Evolutionary conservation across 2,888 invertebrate genomes (phyloP).

Genomic region (Phasia obesa): DNA sequence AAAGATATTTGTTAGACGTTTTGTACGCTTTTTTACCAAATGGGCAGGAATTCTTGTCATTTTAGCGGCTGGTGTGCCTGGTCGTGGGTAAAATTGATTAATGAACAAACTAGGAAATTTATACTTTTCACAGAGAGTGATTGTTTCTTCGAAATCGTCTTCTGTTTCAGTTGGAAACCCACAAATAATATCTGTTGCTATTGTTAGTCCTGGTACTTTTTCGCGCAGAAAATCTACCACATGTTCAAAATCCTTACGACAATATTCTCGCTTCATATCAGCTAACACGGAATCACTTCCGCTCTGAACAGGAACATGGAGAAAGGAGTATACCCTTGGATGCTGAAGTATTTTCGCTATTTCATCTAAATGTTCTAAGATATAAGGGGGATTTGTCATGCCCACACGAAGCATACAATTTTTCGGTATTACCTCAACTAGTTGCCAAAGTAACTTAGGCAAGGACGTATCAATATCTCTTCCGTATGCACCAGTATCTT

Average conservation of each 20-base stretch:
- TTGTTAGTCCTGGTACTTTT: constrained; percentile 94
- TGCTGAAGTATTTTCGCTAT: constrained; percentile 93
- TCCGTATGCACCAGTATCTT: constrained; percentile 99
- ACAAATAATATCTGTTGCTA: constrained; percentile 99
- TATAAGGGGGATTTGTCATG: constrained; percentile 99
- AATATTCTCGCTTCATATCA: constrained; percentile 98
- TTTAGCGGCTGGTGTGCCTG: constrained; percentile 97
- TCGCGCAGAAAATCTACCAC: constrained; percentile 93
- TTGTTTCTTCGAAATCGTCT: constrained; percentile 93
- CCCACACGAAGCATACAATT: constrained; percentile 93
- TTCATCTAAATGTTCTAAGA: constrained; percentile 95
- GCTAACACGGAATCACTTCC: constrained; percentile 96
- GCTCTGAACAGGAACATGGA: constrained; percentile 98
- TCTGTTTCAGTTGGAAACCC: constrained; percentile 99
- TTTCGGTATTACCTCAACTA: constrained; percentile 87
- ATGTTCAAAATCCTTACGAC: constrained; percentile 92
- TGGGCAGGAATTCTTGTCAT: constrained; percentile 92
- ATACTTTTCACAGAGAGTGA: constrained; percentile 91
- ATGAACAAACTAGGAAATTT: constrained; percentile 97
- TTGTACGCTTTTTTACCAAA: constrained; percentile 95
- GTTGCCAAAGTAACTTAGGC: constrained; percentile 91
- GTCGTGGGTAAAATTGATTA: constrained; percentile 98
- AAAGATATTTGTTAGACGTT: constrained; percentile 93
- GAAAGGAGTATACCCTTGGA: constrained; percentile 95
- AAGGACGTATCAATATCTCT: constrained; percentile 95